A percentile compares a stretch with the other conserved stretches of the same genome.
These are phyloP conservation scores for Entomobrya multifasciata DNA, from an alignment of 2,888 invertebrate genomes.

Conservation along the genomic window DNA sequence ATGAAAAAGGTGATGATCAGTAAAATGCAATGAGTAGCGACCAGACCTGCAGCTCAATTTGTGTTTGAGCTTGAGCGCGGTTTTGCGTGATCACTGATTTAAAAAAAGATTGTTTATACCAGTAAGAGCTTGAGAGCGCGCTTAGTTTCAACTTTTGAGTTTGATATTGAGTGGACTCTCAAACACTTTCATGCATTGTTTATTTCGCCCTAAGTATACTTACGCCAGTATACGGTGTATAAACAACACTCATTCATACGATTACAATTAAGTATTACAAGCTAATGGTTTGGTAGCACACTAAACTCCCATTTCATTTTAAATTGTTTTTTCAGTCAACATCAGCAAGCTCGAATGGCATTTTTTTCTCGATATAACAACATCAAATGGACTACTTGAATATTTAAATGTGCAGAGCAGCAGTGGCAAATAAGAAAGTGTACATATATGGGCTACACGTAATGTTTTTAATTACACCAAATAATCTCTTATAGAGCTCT, in stretches of 20 bases:
- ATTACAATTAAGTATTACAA: conserved; percentile 61
- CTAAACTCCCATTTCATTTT: conserved; percentile 59
- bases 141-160: too few species aligned
- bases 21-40: too few species aligned
- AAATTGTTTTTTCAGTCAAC: conserved; percentile 46
- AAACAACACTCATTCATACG: conserved; percentile 12
- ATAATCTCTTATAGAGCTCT: conserved; percentile 58
- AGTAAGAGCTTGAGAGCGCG: too few species aligned
- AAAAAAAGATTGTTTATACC: too few species aligned
- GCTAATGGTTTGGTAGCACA: conserved; percentile 64
- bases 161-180: too few species aligned
- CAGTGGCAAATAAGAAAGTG: not conserved
- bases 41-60: too few species aligned
- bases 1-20: too few species aligned
- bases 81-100: too few species aligned
- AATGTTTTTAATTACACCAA: conserved; percentile 64
- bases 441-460: conserved; percentile 52
- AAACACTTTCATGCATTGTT: not conserved
- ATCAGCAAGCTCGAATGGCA: not conserved
- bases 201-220: not conserved
- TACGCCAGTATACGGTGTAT: not conserved
- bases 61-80: too few species aligned
- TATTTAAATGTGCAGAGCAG: not conserved
- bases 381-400: not conserved
- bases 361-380: not conserved